phyloP scores from a whole-genome alignment of 2,797 vertebrate species.

The Takifugu ocellatus region DNA sequence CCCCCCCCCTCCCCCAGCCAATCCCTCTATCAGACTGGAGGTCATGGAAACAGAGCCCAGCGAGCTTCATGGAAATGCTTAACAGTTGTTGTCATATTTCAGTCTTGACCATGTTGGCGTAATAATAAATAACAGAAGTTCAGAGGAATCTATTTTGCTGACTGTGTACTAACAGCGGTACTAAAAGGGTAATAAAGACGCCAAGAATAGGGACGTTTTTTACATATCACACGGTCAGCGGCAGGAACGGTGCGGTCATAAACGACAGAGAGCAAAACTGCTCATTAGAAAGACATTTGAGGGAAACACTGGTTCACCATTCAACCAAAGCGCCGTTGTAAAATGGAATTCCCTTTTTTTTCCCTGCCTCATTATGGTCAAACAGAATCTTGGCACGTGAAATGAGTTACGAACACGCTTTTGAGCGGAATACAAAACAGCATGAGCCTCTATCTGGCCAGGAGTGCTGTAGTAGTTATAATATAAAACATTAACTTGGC shows the following conservation, averaged over 20 bases:
- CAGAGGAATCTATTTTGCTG: constrained; percentile 34
- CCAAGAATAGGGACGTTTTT: constrained; percentile 40
- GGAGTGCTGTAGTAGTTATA: constrained; percentile 83
- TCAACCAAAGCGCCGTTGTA: constrained; percentile 61
- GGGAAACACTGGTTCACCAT: constrained; percentile 54
- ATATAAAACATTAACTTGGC: constrained; percentile 96
- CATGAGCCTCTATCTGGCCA: constrained; percentile 82
- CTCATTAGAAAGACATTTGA: constrained; percentile 69
- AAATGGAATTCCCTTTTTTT: constrained; percentile 62
- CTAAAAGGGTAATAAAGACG: constrained; percentile 51
- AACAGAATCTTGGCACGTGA: constrained; percentile 84
- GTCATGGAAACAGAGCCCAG: too few relatives aligned
- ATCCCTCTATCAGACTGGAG: too few relatives aligned
- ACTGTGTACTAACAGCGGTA: constrained; percentile 28
- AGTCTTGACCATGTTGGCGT: too few relatives aligned
- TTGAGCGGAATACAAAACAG: constrained; percentile 86
- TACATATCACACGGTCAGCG: constrained; percentile 46
- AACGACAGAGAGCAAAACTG: constrained; percentile 65
- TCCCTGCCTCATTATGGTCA: constrained; percentile 76
- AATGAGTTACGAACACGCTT: constrained; percentile 84
- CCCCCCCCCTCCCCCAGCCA: too few relatives aligned
- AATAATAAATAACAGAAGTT: too few relatives aligned
- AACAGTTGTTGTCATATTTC: too few relatives aligned
- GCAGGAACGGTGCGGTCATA: constrained; percentile 42
- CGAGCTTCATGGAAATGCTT: too few relatives aligned